These are phyloP conservation scores for Mystacides longicornis DNA, from an alignment of 2,888 invertebrate genomes.

Conservation along the genomic window DNA sequence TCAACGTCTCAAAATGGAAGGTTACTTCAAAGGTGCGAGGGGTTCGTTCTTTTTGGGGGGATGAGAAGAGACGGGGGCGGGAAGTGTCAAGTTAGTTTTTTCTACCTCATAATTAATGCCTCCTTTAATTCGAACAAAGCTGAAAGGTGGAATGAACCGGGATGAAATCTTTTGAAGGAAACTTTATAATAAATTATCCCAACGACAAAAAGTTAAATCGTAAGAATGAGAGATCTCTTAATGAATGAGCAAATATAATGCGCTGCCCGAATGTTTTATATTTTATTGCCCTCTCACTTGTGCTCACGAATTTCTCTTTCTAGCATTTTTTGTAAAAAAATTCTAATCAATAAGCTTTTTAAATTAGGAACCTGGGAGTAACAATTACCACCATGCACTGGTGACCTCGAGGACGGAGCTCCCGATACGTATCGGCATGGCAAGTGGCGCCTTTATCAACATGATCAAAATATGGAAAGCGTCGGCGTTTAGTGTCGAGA, in stretches of 20 bases:
- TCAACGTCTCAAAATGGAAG: background rate
- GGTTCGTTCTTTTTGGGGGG: background rate
- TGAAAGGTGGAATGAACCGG: background rate
- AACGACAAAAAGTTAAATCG: background rate
- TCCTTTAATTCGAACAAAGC: conserved; percentile 1
- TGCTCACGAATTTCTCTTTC: too few species aligned
- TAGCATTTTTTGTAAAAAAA: too few species aligned
- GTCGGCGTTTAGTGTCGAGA: too few species aligned
- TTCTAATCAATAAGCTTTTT: too few species aligned
- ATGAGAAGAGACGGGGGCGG: background rate
- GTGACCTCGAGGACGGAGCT: too few species aligned
- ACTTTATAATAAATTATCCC: conserved; percentile 1
- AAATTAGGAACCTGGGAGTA: too few species aligned
- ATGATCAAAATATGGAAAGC: too few species aligned
- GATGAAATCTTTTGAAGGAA: background rate
- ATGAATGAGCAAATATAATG: conserved; percentile 2
- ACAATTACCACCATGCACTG: too few species aligned
- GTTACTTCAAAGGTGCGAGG: background rate
- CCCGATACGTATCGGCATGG: too few species aligned
- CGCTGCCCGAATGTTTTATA: too few species aligned
- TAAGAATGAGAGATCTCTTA: background rate
- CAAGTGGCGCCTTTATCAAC: too few species aligned
- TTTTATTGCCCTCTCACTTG: too few species aligned
- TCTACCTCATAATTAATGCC: conserved; percentile 2
- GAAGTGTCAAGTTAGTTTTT: conserved; percentile 2